These are phyloP conservation scores for Apeira syringaria DNA, from an alignment of 2,888 invertebrate species.

Conservation along the genomic window DNA sequence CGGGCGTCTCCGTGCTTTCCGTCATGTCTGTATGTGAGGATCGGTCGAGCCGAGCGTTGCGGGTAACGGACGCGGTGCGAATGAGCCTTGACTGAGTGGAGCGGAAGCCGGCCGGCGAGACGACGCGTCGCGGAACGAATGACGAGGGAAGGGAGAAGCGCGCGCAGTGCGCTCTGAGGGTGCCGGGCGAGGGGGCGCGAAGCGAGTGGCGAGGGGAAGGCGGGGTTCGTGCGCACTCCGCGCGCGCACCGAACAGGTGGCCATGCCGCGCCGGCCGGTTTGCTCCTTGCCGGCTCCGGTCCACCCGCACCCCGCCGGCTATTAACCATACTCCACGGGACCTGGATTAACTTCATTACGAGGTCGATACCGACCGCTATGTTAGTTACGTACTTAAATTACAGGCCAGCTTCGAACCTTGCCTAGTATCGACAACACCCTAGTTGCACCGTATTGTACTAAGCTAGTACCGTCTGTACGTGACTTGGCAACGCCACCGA, in stretches of 20 bases:
- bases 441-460: slow-evolving; percentile 42
- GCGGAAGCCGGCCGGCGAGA: slow-evolving; percentile 70
- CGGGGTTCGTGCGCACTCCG: slow-evolving; percentile 44
- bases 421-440: slow-evolving; percentile 40
- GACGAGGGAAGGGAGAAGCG: slow-evolving; percentile 72
- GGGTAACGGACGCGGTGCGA: slow-evolving; percentile 66
- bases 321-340: slow-evolving; percentile 60
- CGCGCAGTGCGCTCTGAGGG: slow-evolving; percentile 65
- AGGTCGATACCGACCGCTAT: slow-evolving; percentile 59
- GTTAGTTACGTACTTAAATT: slow-evolving; percentile 41
- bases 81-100: slow-evolving; percentile 59
- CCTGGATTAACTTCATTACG: slow-evolving; percentile 77
- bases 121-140: slow-evolving; percentile 80
- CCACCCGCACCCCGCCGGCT: slow-evolving; percentile 45
- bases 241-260: slow-evolving; percentile 69
- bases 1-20: slow-evolving; percentile 78
- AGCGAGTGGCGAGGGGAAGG: slow-evolving; percentile 32
- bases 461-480: slow-evolving; percentile 36
- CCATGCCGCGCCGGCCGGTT: slow-evolving; percentile 55
- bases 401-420: slow-evolving; percentile 37
- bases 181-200: slow-evolving; percentile 33
- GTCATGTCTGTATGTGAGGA: slow-evolving; percentile 63
- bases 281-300: slow-evolving; percentile 39
- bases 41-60: slow-evolving; percentile 54
- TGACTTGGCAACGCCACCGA: slow-evolving; percentile 69